Base-by-base conservation (phyloP, 2,113 vertebrate genomes). In the Arvicanthis niloticus region DNA sequence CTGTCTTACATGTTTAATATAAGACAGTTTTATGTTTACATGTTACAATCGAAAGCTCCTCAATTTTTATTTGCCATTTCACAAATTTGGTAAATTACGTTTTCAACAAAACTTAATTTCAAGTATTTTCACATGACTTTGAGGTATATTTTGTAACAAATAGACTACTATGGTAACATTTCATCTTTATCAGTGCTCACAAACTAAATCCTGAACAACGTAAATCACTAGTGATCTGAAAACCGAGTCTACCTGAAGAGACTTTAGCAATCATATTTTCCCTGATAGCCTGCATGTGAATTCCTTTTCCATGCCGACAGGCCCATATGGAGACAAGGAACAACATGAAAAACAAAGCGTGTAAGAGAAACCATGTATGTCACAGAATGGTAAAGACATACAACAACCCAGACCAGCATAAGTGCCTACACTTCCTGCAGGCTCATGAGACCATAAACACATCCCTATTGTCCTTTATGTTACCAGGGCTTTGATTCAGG, bases 381-480 rank as follows among this genome's bases (percentile, higher is more conserved):
- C n/a, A 62, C 11, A 94, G 10, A 60, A 86, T 91, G 73, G n/a
- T 78, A 40, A 42, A 92, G 68, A 21, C 40, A 93, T 24, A 92
- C 34, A 88, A 65, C 34, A 96, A 77, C 60, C 72, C 34, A 95
- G 97, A 91, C 29, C 93, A 92, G n/a, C 0, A 21, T n/a, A 53
- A 73, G 8, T 67, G 24, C 29, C 81, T 97, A 88, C 51, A 88
- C 51, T 96, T 94, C 84, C 80, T 21, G n/a, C 51, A 95, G 34
- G 22, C 37, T 80, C 21, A 4, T 72, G 77, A 92, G 72, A 88
- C 11, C 21, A 48, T 65, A 37, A 48, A 22, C 42, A 65, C 26
- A 8, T 5, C 11, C 26, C 12, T 37, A 15, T 53, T 53, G n/a
- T 51, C 45, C 45, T 88, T 53, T 53, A 37, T 88, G 48, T 26